Evolutionary conservation across 2,888 invertebrate species (phyloP).

Genomic region (Cerastoderma edule): DNA sequence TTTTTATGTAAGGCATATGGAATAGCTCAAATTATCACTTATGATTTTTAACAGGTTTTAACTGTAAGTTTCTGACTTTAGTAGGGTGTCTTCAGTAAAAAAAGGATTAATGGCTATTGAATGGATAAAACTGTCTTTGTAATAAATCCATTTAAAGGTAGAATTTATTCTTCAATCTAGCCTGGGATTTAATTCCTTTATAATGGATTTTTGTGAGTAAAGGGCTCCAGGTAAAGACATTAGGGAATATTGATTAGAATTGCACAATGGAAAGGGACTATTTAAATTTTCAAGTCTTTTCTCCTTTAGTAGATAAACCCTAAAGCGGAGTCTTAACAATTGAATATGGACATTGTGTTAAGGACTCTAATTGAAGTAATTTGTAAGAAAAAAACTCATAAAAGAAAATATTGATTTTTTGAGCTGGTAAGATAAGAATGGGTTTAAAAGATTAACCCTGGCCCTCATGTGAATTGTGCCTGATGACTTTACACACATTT

Average conservation of each 20-base stretch:
- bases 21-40: too few species aligned
- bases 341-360: constrained; percentile 18
- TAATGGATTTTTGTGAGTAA: constrained; percentile 19
- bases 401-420: constrained; percentile 26
- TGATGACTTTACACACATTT: too few species aligned
- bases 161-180: constrained; percentile 7
- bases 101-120: not conserved
- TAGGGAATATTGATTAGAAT: not conserved
- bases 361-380: constrained; percentile 22
- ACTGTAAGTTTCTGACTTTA: too few species aligned
- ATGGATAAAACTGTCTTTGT: not conserved
- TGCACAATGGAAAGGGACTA: constrained; percentile 12
- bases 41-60: too few species aligned
- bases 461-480: too few species aligned
- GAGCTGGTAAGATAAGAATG: constrained; percentile 18
- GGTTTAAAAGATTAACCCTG: constrained; percentile 23
- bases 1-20: too few species aligned
- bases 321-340: constrained; percentile 15
- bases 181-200: constrained; percentile 15
- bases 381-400: constrained; percentile 22
- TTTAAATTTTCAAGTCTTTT: constrained; percentile 18
- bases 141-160: not conserved
- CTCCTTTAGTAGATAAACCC: constrained; percentile 5
- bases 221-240: not conserved
- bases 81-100: too few species aligned